These are phyloP conservation scores for Caranx melampygus DNA, from an alignment of 2,113 vertebrate species.

Conservation along the genomic window DNA sequence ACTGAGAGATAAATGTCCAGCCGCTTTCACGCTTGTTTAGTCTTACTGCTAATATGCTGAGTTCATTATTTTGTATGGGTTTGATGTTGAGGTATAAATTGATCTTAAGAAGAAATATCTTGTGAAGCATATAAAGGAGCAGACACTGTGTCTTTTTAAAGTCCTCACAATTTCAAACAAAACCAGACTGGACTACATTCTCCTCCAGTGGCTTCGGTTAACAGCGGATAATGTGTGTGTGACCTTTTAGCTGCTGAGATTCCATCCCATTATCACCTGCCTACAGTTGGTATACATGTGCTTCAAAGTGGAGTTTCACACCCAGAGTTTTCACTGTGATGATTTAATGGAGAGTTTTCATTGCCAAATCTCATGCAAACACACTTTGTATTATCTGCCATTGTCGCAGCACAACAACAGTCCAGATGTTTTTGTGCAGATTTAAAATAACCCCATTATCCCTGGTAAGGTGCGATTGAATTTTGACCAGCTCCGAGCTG, in stretches of 20 bases:
- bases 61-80: neutral
- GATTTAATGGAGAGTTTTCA: conserved; percentile 36
- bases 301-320: conserved; percentile 55
- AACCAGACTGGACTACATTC: neutral
- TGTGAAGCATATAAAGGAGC: neutral
- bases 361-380: conserved; percentile 42
- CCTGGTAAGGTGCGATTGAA: conserved; percentile 18
- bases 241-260: conserved; percentile 59
- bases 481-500: neutral
- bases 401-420: conserved; percentile 13
- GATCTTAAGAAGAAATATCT: neutral
- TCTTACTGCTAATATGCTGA: neutral
- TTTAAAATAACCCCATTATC: conserved; percentile 25
- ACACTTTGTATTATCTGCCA: conserved; percentile 36
- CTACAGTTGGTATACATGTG: conserved; percentile 36
- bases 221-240: conserved; percentile 20
- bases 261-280: conserved; percentile 69
- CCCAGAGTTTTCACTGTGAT: conserved; percentile 39
- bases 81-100: neutral
- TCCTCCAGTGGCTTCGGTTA: conserved; percentile 1
- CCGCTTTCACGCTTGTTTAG: neutral
- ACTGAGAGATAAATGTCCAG: neutral
- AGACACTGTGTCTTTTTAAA: neutral
- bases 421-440: conserved; percentile 39
- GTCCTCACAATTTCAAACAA: neutral